These are phyloP conservation scores for Umimayanthus chanpuru DNA, from an alignment of 92 coral and sea anemone species.

Conservation along the genomic window DNA sequence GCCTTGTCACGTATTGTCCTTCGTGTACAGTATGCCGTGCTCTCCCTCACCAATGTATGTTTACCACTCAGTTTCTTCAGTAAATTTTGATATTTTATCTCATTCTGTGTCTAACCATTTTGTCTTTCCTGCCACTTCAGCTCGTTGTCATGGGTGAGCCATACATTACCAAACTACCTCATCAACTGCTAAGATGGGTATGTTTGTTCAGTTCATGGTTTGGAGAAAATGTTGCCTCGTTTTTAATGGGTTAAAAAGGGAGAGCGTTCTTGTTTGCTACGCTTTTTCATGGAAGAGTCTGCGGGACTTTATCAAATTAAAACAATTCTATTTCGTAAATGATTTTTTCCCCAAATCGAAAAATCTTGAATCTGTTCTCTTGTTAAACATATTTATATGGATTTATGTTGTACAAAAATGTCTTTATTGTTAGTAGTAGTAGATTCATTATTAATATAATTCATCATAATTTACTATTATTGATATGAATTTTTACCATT, in stretches of 20 bases:
- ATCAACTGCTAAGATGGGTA: constrained; percentile 88
- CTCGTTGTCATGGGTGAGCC: constrained; percentile 77
- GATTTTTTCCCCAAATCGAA: too few relatives aligned
- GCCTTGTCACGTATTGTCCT: not conserved
- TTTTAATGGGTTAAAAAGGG: not conserved
- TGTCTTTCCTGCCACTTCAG: constrained; percentile 40
- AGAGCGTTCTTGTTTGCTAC: not conserved
- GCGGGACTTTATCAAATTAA: not conserved
- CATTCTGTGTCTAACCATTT: not conserved
- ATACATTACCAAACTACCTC: constrained; percentile 67
- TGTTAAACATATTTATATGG: too few relatives aligned
- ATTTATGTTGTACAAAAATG: too few relatives aligned
- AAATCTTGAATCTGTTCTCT: too few relatives aligned
- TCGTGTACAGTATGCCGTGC: not conserved
- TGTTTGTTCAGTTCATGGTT: not conserved
- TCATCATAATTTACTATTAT: too few relatives aligned
- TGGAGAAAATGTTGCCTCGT: not conserved
- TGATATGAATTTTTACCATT: too few relatives aligned
- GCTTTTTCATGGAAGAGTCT: not conserved
- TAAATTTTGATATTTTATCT: not conserved
- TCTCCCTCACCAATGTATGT: not conserved
- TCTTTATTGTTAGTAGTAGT: too few relatives aligned
- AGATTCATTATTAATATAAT: too few relatives aligned
- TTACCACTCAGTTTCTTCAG: not conserved
- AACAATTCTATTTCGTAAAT: too few relatives aligned